A percentile compares a stretch with the other conserved stretches of the same genome.
These are phyloP conservation scores for Enteromius fasciolatus DNA, from an alignment of 2,797 vertebrate species.

Conservation along the genomic window DNA sequence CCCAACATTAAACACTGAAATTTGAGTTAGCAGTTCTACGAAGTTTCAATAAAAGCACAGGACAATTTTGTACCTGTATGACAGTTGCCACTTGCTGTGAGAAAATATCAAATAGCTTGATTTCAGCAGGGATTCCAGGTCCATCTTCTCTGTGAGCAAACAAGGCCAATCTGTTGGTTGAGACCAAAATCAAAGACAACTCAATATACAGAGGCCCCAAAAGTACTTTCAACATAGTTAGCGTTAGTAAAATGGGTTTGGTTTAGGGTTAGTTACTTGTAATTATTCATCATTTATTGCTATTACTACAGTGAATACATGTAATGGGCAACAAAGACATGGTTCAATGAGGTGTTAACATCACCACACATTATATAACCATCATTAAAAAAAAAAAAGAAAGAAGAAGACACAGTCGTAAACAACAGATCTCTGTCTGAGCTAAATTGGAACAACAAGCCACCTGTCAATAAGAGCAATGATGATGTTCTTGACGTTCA, in stretches of 20 bases:
- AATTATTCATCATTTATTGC: neutral
- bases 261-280: neutral
- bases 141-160: slow-evolving; percentile 98
- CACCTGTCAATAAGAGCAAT: slow-evolving; percentile 99
- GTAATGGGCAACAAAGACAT: neutral
- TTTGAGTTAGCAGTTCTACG: neutral
- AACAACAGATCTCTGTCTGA: neutral
- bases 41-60: neutral
- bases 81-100: slow-evolving; percentile 98
- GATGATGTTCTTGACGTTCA: slow-evolving; percentile 99
- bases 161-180: slow-evolving; percentile 84
- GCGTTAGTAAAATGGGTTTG: neutral
- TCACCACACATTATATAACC: neutral
- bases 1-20: neutral
- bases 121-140: slow-evolving; percentile 96
- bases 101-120: slow-evolving; percentile 98
- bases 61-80: slow-evolving; percentile 83
- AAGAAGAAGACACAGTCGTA: neutral
- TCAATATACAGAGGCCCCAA: neutral
- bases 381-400: neutral
- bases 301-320: neutral
- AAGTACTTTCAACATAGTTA: neutral
- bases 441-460: neutral
- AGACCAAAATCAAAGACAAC: slow-evolving; percentile 15
- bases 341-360: neutral